Conservation (phyloP, 2,888 invertebrate species). For the Zhuqinia jingwanae region DNA sequence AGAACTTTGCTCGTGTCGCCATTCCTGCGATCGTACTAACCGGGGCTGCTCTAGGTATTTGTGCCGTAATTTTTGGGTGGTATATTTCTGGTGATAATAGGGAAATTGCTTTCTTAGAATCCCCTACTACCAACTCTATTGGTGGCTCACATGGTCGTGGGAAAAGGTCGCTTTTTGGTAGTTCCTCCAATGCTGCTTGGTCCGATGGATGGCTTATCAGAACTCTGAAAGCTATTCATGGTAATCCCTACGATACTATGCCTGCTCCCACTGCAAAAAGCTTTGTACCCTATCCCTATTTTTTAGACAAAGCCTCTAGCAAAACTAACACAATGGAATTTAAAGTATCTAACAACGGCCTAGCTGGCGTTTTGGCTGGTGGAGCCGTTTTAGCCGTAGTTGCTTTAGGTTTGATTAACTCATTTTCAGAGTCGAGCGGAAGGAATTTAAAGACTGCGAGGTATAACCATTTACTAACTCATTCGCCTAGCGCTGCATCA, state of each 20-base stretch:
- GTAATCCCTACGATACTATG: conserved; percentile 77
- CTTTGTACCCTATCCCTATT: conserved; percentile 73
- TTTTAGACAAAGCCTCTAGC: conserved; percentile 75
- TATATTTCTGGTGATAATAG: conserved; percentile 79
- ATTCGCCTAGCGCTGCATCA: conserved; percentile 42
- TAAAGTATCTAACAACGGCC: conserved; percentile 75
- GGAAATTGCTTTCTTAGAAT: conserved; percentile 74
- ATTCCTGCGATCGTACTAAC: conserved; percentile 90
- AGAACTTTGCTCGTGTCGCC: conserved; percentile 82
- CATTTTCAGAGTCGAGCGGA: conserved; percentile 74
- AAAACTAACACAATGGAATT: conserved; percentile 76
- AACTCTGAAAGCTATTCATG: conserved; percentile 77
- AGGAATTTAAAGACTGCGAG: conserved; percentile 73
- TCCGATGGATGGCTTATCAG: conserved; percentile 78
- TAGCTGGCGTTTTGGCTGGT: conserved; percentile 75
- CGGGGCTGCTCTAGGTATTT: conserved; percentile 91
- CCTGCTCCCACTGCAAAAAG: conserved; percentile 74
- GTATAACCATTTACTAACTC: conserved; percentile 69
- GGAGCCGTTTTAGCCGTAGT: conserved; percentile 77
- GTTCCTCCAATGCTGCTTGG: conserved; percentile 53
- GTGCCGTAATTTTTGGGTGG: conserved; percentile 89
- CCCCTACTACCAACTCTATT: conserved; percentile 46
- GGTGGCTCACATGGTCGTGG: conserved; percentile 48
- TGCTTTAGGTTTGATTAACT: conserved; percentile 79
- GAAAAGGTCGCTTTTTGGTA: conserved; percentile 72